Evolutionary conservation across 2,113 vertebrate species (phyloP), one percentile per base, ranked within the genome.

Genomic region (Rhizomys pruinosus): DNA sequence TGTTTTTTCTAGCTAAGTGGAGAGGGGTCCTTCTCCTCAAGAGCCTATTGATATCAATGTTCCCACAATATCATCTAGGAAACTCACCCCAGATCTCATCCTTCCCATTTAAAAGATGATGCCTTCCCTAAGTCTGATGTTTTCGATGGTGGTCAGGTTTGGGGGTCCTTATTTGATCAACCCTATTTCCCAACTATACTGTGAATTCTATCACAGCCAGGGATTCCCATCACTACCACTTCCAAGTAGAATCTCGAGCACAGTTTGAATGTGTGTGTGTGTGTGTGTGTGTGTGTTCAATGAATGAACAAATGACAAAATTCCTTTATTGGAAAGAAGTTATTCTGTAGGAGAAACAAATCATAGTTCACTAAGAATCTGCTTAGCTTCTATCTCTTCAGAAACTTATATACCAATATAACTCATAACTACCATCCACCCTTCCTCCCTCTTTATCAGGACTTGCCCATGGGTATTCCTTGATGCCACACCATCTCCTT

Each of bases 141-240:
- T 71, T 20, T 8, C 6, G 39, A 57, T 0, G 0, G 0, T 22
- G 7, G 25, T 68, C 42, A 79, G 25, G 10, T 59, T 61, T 64
- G 23, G 20, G 15, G 2, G 7, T 4, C 4, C 13, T 34, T 68
- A 11, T 39, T 84, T 68, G 39, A 7, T 42, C 80, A 29, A 42
- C 5, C 23, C 11, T 3, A 59, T 34, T 93, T 39, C 32, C 22
- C 57, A 80, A 15, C 59, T 34, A 64, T 34, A 52, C 1, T 47
- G 4, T 32, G 52, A 72, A 32, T 19, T 84, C 15, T 5, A 1
- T 47, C 29, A 77, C 1, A 47, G 44, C 34, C 88, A 93, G 25
- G 7, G 39, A 9, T 34, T 8, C 23, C 19, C 16, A n/a, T 69
- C 77, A 37, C 77, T 59, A 27, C 63, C 39, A 20, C 27, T 82